Percentiles rank a stretch among this genome's conserved stretches.
phyloP scores from a whole-genome alignment of 2,113 vertebrate species.

The Sphaerodactylus townsendi region DNA sequence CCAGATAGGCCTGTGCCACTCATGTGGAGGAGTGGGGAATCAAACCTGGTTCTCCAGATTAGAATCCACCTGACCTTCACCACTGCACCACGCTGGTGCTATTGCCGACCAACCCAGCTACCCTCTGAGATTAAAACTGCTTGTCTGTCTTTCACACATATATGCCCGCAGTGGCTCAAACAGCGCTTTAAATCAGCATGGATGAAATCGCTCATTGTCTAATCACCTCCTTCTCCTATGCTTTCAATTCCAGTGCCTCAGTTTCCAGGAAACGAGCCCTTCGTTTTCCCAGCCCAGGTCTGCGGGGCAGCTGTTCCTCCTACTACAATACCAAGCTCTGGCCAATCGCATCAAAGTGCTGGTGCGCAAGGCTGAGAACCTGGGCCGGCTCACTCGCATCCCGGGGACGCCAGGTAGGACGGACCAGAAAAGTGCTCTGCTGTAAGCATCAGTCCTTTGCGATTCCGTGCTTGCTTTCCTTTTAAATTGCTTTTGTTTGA shows the following conservation, averaged over 20 bases:
- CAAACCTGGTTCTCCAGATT: too few relatives aligned
- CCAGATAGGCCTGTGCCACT: too few relatives aligned
- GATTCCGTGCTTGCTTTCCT: background rate
- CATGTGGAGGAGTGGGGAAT: too few relatives aligned
- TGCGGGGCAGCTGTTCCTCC: slow-evolving; percentile 79
- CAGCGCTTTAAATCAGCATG: background rate
- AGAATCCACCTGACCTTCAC: too few relatives aligned
- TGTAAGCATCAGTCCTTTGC: background rate
- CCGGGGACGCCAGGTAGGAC: slow-evolving; percentile 76
- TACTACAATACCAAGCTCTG: slow-evolving; percentile 80
- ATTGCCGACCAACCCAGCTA: too few relatives aligned
- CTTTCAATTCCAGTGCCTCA: slow-evolving; percentile 60
- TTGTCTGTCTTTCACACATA: background rate
- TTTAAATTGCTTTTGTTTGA: too few relatives aligned
- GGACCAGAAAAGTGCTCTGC: fast-evolving
- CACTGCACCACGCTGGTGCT: too few relatives aligned
- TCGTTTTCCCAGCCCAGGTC: slow-evolving; percentile 18
- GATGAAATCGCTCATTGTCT: background rate
- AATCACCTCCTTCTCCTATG: background rate
- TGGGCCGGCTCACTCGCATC: slow-evolving; percentile 72
- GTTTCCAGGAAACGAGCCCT: slow-evolving; percentile 55
- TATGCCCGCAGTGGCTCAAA: background rate
- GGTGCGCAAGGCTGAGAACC: slow-evolving; percentile 79
- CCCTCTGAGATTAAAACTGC: background rate
- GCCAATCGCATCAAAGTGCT: slow-evolving; percentile 83